Evolutionary conservation across 2,888 invertebrate genomes (phyloP).

Genomic region (Dascillus cervinus): DNA sequence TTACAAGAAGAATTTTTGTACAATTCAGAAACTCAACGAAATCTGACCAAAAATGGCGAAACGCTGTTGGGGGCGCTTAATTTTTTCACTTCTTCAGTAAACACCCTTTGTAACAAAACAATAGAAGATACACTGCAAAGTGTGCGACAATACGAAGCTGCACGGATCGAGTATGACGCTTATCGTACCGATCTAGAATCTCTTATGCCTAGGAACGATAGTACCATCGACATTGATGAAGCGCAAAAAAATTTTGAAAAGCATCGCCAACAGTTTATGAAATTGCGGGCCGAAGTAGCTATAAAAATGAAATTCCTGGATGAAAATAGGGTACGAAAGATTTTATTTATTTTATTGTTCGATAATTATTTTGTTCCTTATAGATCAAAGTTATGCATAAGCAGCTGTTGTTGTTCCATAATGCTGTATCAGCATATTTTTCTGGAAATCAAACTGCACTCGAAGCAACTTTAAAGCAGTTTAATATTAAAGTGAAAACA

Average conservation of each 20-base stretch:
- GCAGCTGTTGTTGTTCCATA: constrained; percentile 90
- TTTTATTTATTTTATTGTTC: constrained; percentile 2
- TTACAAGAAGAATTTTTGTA: constrained; percentile 90
- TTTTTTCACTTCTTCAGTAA: constrained; percentile 93
- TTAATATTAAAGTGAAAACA: constrained; percentile 83
- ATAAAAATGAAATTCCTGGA: constrained; percentile 95
- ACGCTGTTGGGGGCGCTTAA: constrained; percentile 85
- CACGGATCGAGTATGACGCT: constrained; percentile 93
- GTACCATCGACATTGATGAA: constrained; percentile 61
- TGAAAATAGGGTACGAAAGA: constrained; percentile 78
- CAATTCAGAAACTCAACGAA: constrained; percentile 93
- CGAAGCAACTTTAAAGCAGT: constrained; percentile 90
- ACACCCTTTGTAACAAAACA: constrained; percentile 94
- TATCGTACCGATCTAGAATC: constrained; percentile 91
- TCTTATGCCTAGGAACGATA: constrained; percentile 58
- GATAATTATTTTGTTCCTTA: constrained; percentile 24
- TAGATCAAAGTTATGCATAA: constrained; percentile 99
- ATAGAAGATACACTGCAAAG: constrained; percentile 90
- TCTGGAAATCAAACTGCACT: constrained; percentile 91
- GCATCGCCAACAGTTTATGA: constrained; percentile 87
- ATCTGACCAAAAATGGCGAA: constrained; percentile 89
- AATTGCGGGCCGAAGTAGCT: constrained; percentile 84
- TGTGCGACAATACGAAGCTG: constrained; percentile 67
- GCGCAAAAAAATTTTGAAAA: constrained; percentile 74
- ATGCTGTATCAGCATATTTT: constrained; percentile 94